These are phyloP conservation scores for Rhagologus leucostigma DNA, from an alignment of 2,113 vertebrate species.

Conservation along the genomic window DNA sequence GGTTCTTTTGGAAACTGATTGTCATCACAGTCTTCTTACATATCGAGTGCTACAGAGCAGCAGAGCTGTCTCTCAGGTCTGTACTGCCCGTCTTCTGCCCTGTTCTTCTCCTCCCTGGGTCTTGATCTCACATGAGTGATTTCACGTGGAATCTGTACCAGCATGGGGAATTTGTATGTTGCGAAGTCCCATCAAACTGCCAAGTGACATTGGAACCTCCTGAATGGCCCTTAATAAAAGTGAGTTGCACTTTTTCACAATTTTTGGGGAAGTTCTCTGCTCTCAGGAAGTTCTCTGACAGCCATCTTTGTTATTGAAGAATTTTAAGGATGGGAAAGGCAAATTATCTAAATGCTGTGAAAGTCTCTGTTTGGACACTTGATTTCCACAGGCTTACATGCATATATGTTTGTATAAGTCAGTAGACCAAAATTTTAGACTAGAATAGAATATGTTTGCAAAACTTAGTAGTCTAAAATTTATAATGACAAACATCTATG, in stretches of 20 bases:
- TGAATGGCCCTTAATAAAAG: neutral
- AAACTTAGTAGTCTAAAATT: neutral
- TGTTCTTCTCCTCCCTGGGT: neutral
- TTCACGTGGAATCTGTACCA: neutral
- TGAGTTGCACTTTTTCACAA: fast-evolving
- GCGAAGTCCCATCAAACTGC: fast-evolving
- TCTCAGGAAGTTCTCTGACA: neutral
- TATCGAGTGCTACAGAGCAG: fast-evolving
- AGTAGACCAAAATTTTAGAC: neutral
- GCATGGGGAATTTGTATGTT: neutral
- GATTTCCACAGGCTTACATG: neutral
- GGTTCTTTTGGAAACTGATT: neutral
- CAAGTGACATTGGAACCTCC: neutral
- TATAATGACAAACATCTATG: neutral
- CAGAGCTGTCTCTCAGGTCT: neutral
- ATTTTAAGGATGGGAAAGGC: neutral
- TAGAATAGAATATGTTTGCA: neutral
- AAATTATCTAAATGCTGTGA: neutral
- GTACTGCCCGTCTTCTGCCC: neutral
- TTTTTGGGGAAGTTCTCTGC: neutral
- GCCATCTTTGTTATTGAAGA: neutral
- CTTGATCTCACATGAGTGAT: neutral
- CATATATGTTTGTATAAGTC: neutral
- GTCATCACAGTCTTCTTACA: fast-evolving
- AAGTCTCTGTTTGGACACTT: neutral